Evolutionary conservation across 2,113 vertebrate species (phyloP), one percentile per base, ranked within the genome.

Genomic region (Hipposideros armiger): DNA sequence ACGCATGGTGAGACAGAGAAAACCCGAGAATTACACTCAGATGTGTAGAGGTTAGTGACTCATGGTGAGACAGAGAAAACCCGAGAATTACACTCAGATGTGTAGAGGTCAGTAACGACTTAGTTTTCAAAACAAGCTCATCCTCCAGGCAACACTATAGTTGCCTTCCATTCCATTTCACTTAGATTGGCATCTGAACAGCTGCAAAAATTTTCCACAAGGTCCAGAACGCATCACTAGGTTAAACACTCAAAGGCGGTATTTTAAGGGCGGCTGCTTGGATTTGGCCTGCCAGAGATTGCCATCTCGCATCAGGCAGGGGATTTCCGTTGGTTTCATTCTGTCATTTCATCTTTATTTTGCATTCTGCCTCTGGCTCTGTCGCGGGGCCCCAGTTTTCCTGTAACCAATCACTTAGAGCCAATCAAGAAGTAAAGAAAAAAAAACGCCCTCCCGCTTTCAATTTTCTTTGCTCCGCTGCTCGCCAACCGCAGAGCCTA

Each of bases 361-460:
- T 47, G 24, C 64, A 47, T 24, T 73, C 15, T 36, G 58, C 60
- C 11, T 36, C 17, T 74, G 0, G 66, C 76, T 56, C 32, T 2
- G 17, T 28, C 4, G 36, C 26, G 7, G 19, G 80, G 22, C 26
- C 45, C 3, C 56, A 5, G 40, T 58, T 83, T 78, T 66, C 69
- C 42, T 13, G 15, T 50, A 15, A 72, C 87, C 42, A 64, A 45
- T 54, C 54, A 13, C 94, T 74, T 19, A 19, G 5, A 94, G 69
- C 93, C 96, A 92, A 94, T 87, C 45, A 62, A 56, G 24, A 91
- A 40, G 54, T 2, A 16, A 19, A 72, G 52, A 40, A 15, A 16
- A 5, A 56, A 76, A 92, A 42, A n/a, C 83, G 76, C 95, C 96
- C 89, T 92, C 56, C 96, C 94, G 92, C 85, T 74, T 72, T 7